phyloP scores from a whole-genome alignment of 2,888 invertebrate genomes.

The Andrena minutula region DNA sequence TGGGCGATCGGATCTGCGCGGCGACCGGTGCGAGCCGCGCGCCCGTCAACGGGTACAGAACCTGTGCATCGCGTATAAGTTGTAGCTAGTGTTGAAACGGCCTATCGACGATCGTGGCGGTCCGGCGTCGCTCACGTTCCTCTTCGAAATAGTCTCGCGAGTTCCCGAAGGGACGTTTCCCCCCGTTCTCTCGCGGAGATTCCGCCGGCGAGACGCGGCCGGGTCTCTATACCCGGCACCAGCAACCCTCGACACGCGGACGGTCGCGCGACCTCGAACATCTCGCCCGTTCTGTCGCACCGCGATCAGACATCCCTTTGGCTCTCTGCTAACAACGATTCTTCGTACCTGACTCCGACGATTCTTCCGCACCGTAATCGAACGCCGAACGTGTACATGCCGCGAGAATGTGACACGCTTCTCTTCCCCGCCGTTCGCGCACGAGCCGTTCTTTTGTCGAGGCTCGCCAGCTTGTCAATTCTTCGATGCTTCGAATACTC shows the following conservation, averaged over 20 bases:
- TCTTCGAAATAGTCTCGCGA: conserved; percentile 22
- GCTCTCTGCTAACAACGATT: conserved; percentile 64
- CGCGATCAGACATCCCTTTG: conserved; percentile 34
- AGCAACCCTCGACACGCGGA: neutral
- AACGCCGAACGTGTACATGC: conserved; percentile 1
- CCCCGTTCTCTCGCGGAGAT: neutral
- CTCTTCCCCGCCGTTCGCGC: neutral
- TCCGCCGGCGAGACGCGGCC: neutral
- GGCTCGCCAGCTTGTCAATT: conserved; percentile 57
- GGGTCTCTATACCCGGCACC: neutral
- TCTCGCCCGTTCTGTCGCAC: conserved; percentile 2
- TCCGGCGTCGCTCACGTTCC: conserved; percentile 57
- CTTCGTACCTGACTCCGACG: conserved; percentile 66
- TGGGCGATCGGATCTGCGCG: neutral
- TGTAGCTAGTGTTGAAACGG: conserved; percentile 66
- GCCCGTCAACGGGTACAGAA: conserved; percentile 10
- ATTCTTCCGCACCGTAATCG: neutral
- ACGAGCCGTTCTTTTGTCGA: conserved; percentile 1
- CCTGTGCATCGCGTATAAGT: conserved; percentile 28
- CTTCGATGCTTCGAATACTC: conserved; percentile 52
- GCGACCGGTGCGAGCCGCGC: conserved; percentile 9
- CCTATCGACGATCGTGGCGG: conserved; percentile 69
- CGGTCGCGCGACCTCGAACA: neutral
- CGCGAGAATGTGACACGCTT: conserved; percentile 22
- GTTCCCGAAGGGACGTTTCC: conserved; percentile 7